Evolutionary conservation across 1,140 invertebrate genomes (phyloP).

Genomic region (Aphaenogaster ashmeadi): DNA sequence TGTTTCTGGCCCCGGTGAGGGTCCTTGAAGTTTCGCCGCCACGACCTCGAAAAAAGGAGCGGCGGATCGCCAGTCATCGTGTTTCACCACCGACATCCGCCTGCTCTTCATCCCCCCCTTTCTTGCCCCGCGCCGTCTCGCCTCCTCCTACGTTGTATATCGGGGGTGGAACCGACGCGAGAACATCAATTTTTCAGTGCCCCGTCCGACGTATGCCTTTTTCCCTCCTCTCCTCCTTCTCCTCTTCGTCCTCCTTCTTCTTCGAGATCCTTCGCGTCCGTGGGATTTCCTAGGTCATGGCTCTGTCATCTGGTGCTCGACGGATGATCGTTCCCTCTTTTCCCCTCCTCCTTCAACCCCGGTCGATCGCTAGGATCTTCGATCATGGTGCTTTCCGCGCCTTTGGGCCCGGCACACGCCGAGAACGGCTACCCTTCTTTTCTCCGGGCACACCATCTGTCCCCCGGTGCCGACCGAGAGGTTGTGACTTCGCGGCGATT

Average conservation of each 20-base stretch:
- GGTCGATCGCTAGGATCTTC: conserved; percentile 59
- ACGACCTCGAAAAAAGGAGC: conserved; percentile 79
- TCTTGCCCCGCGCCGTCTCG: background rate
- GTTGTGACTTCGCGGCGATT: conserved; percentile 51
- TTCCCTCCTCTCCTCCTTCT: conserved; percentile 4
- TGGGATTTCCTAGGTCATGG: conserved; percentile 81
- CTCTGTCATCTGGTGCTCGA: conserved; percentile 79
- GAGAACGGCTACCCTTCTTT: conserved; percentile 55
- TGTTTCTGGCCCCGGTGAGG: conserved; percentile 82
- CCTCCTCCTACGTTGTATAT: conserved; percentile 11
- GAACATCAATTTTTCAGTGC: conserved; percentile 77
- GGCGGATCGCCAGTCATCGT: conserved; percentile 82
- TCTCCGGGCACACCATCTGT: conserved; percentile 68
- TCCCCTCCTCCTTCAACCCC: conserved; percentile 21
- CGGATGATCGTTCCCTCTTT: conserved; percentile 31
- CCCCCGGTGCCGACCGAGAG: conserved; percentile 56
- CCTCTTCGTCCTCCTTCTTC: conserved; percentile 19
- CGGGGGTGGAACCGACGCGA: conserved; percentile 69
- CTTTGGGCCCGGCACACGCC: conserved; percentile 68
- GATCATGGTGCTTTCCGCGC: conserved; percentile 48
- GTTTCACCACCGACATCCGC: conserved; percentile 72
- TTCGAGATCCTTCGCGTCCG: conserved; percentile 57
- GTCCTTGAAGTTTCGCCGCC: conserved; percentile 84
- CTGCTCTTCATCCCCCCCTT: conserved; percentile 29
- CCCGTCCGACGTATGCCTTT: conserved; percentile 70